Evolutionary conservation across 1,140 invertebrate genomes (phyloP).

Genomic region (Wasmannia auropunctata): DNA sequence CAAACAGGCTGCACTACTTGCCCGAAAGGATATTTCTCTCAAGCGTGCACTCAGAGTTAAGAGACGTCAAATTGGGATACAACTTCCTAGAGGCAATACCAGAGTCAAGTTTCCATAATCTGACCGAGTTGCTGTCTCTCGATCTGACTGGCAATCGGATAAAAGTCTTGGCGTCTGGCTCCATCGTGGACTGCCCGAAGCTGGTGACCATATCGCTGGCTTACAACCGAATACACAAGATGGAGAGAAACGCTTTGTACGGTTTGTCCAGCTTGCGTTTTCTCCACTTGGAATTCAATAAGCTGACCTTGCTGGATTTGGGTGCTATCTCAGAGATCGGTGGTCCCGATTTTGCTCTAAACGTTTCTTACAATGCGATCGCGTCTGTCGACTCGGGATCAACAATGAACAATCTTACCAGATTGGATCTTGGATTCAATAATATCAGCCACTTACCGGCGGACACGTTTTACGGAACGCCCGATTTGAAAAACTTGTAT

Average conservation of each 20-base stretch:
- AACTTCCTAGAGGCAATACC: conserved; percentile 90
- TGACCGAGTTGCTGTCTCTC: conserved; percentile 81
- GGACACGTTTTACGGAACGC: conserved; percentile 89
- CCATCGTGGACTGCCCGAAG: conserved; percentile 81
- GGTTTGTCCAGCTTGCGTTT: conserved; percentile 83
- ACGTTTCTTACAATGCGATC: conserved; percentile 83
- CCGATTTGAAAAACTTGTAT: conserved; percentile 88
- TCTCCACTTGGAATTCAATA: conserved; percentile 83
- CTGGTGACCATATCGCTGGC: conserved; percentile 82
- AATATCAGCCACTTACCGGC: conserved; percentile 88
- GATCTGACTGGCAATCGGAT: conserved; percentile 83
- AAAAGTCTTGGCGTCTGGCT: conserved; percentile 69
- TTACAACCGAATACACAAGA: conserved; percentile 88
- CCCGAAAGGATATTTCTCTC: conserved; percentile 89
- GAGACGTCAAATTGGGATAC: conserved; percentile 89
- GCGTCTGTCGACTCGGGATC: conserved; percentile 75
- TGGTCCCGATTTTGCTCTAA: conserved; percentile 80
- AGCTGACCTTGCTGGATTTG: conserved; percentile 78
- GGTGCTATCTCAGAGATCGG: conserved; percentile 81
- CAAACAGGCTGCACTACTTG: conserved; percentile 90
- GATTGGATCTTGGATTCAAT: conserved; percentile 92
- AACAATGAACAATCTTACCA: conserved; percentile 78
- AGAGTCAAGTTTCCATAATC: conserved; percentile 90
- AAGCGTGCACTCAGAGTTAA: conserved; percentile 90
- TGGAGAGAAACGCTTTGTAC: conserved; percentile 90